These are phyloP conservation scores for Serrognathus titanus DNA, from an alignment of 2,888 invertebrate species.

Conservation along the genomic window DNA sequence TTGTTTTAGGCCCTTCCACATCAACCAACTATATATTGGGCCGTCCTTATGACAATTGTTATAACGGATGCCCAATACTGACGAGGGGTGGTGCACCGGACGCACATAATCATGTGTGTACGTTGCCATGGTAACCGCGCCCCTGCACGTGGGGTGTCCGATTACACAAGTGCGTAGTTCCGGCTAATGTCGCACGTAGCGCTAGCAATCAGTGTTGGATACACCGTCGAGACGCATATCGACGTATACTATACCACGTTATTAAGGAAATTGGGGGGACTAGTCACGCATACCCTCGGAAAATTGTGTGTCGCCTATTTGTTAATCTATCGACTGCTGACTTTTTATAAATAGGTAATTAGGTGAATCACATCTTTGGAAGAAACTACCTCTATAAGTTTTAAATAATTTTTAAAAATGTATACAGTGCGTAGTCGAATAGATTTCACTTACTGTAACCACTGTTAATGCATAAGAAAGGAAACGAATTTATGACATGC, in stretches of 20 bases:
- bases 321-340: no score
- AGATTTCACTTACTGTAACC: no score
- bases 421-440: no score
- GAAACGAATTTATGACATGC: no score
- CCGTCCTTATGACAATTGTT: conserved; percentile 36
- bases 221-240: conserved; percentile 16
- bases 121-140: conserved; percentile 37
- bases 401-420: no score
- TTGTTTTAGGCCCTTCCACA: conserved; percentile 40
- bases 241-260: conserved; percentile 21
- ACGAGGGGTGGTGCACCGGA: conserved; percentile 40
- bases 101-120: conserved; percentile 38
- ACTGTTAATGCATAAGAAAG: no score
- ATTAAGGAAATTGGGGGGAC: conserved; percentile 22
- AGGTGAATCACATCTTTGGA: conserved; percentile 21
- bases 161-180: conserved; percentile 27
- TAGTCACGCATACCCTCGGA: conserved; percentile 16
- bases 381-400: no score
- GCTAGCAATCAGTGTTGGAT: conserved; percentile 22
- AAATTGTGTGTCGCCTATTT: conserved; percentile 17
- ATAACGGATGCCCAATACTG: conserved; percentile 35
- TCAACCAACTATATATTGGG: conserved; percentile 26
- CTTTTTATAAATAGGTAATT: conserved; percentile 27
- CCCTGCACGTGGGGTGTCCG: conserved; percentile 33
- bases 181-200: conserved; percentile 23